Base-by-base conservation (phyloP, 2,888 invertebrate species). In the Aphodius granarius region DNA sequence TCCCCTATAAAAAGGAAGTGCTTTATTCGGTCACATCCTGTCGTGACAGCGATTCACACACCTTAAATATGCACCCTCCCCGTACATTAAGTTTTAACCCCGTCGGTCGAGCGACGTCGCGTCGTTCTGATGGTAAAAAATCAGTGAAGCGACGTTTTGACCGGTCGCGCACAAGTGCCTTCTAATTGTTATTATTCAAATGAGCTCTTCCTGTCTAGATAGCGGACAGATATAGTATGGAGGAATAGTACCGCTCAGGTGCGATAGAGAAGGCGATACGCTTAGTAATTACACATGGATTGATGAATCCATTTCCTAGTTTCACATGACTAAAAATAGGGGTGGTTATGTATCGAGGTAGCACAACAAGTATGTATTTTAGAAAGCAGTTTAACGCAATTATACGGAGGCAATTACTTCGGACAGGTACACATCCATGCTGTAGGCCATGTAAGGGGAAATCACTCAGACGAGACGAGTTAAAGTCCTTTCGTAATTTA, bases 331-430 rank as follows among this genome's bases (percentile, higher is more conserved):
- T 70, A 73, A 72, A 43, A 76, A 76, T 76, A 73, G 66, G 76
- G 76, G 76, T 76, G 66, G 76, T 76, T 71, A 73, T 76, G 76
- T 73, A n/a, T n/a, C n/a, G n/a, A n/a, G n/a, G n/a, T n/a, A n/a
- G n/a, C n/a, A n/a, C n/a, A n/a, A n/a, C n/a, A n/a, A n/a, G 43
- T 43, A 43, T 43, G 76, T 71, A 76, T 43, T 43, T 76, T 76
- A 76, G 76, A 76, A 76, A 76, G 76, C 71, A 20, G 71, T 71
- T 74, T 73, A 19, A 17, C 74, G 43, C 43, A 43, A 43, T 43
- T 43, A 43, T 43, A n/a, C n/a, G 43, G 43, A 43, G n/a, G n/a
- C n/a, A n/a, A n/a, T n/a, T 43, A 43, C 6, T 9, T 13, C 43
- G 43, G 43, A 43, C 43, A 13, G 43, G 43, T 3, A 43, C 43